Percentiles rank a stretch among this genome's conserved stretches.
Conservation (phyloP, 2,797 vertebrate genomes). For the Delichon dasypus region DNA sequence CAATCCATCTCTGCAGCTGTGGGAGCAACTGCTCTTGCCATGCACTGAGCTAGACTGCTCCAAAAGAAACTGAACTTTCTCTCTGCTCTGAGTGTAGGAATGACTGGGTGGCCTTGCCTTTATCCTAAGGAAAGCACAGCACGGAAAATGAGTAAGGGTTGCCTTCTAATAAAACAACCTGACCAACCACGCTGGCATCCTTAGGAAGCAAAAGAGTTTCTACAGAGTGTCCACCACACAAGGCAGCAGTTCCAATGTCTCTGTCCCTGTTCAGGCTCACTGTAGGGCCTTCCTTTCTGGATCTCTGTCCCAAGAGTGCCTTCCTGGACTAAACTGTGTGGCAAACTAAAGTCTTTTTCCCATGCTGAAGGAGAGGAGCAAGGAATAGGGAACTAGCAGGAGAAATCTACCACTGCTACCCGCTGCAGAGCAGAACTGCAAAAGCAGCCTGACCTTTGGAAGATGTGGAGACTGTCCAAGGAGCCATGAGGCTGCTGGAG, state of each 20-base stretch:
- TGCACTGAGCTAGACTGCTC: neutral
- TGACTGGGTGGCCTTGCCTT: neutral
- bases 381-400: neutral
- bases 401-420: neutral
- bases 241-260: neutral
- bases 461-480: neutral
- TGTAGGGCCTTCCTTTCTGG: neutral
- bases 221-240: no score
- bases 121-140: neutral
- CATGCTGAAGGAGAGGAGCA: neutral
- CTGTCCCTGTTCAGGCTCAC: neutral
- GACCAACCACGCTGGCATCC: no score
- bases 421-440: neutral
- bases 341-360: neutral
- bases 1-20: neutral
- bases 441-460: neutral
- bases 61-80: neutral
- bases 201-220: neutral
- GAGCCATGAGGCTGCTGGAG: neutral
- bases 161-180: neutral
- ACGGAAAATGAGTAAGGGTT: neutral
- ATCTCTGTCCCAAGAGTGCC: neutral
- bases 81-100: neutral
- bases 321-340: neutral
- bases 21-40: rapidly evolving